phyloP scores from a whole-genome alignment of 2,113 vertebrate species.

The Dissostichus mawsoni region DNA sequence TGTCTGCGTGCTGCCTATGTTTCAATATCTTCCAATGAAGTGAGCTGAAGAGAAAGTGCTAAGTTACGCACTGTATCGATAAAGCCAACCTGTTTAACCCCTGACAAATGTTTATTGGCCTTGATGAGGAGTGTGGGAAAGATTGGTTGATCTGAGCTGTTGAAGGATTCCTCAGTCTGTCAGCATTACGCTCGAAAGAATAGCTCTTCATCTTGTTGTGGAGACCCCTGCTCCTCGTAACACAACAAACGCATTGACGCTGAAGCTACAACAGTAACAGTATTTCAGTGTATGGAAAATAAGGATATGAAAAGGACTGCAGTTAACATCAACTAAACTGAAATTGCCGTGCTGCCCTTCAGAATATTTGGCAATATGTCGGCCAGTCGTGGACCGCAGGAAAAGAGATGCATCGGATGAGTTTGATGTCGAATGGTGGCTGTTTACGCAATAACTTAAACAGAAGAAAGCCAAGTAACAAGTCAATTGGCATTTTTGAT shows the following conservation, averaged over 20 bases:
- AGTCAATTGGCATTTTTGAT: not conserved
- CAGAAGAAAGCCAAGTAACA: not conserved
- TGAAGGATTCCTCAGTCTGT: constrained; percentile 39
- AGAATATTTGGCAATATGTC: not conserved
- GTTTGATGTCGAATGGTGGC: not conserved
- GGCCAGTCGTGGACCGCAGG: not conserved
- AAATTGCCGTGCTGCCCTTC: not conserved
- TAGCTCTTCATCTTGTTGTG: constrained; percentile 29
- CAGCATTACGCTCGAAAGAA: constrained; percentile 31
- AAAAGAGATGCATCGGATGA: constrained; percentile 19
- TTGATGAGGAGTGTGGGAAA: constrained; percentile 36
- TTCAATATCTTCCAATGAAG: constrained; percentile 50
- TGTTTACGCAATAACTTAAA: not conserved
- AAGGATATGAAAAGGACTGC: constrained; percentile 39
- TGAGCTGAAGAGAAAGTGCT: constrained; percentile 54
- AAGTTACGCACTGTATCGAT: constrained; percentile 9
- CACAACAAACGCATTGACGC: constrained; percentile 6
- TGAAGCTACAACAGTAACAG: not conserved
- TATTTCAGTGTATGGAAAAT: not conserved
- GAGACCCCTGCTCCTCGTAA: constrained; percentile 10
- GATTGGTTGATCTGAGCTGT: constrained; percentile 29
- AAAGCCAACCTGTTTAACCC: constrained; percentile 48
- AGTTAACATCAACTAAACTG: not conserved
- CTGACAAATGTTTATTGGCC: constrained; percentile 16
- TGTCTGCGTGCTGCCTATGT: constrained; percentile 48